Conservation (phyloP, 2,888 invertebrate genomes). For the Eupelmus urozonus region DNA sequence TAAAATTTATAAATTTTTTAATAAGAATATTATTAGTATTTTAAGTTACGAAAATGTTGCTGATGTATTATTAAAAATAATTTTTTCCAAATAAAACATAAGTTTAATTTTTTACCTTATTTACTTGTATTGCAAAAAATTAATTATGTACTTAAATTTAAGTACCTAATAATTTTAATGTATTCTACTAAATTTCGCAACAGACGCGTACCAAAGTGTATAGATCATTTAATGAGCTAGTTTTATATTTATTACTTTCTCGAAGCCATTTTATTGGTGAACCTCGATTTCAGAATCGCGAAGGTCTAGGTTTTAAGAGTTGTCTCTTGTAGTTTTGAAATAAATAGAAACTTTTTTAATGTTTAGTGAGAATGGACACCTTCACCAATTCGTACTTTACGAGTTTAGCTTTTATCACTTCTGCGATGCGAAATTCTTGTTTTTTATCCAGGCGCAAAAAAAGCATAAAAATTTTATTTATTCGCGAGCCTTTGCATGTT, state of each 20-base stretch:
- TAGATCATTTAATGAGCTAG: background rate
- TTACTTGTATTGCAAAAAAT: too few species aligned
- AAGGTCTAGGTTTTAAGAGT: slow-evolving; percentile 39
- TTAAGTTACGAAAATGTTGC: too few species aligned
- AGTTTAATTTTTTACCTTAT: too few species aligned
- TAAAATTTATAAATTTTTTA: too few species aligned
- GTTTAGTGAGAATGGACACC: slow-evolving; percentile 4
- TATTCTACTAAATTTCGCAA: too few species aligned
- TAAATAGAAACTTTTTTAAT: slow-evolving; percentile 12
- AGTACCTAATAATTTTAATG: too few species aligned
- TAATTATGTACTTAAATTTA: too few species aligned
- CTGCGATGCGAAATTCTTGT: slow-evolving; percentile 11
- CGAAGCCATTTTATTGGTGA: slow-evolving; percentile 36
- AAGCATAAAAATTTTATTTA: slow-evolving; percentile 37
- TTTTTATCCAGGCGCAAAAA: slow-evolving; percentile 18
- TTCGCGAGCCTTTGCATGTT: background rate
- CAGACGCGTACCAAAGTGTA: too few species aligned
- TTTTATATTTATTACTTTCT: slow-evolving; percentile 29
- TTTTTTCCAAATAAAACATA: too few species aligned
- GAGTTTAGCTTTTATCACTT: slow-evolving; percentile 30
- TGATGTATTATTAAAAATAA: too few species aligned
- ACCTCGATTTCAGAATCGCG: slow-evolving; percentile 17
- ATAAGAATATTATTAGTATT: too few species aligned
- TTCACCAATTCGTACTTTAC: slow-evolving; percentile 44
- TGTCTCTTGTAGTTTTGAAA: slow-evolving; percentile 24